Conservation (phyloP, 1,140 invertebrate genomes). For the Phortica variegata region DNA sequence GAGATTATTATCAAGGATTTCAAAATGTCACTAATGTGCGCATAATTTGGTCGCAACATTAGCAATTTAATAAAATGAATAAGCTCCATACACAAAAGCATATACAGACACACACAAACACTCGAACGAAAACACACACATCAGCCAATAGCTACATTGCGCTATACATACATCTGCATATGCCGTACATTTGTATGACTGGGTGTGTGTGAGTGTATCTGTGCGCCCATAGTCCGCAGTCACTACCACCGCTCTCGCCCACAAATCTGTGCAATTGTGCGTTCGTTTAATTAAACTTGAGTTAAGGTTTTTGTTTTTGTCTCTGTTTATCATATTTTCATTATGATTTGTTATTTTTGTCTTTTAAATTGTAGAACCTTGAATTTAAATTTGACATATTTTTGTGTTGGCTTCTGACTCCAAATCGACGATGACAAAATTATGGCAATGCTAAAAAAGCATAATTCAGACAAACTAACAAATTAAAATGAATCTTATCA, state of each 20-base stretch:
- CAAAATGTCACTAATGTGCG: too few species aligned
- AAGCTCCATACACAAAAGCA: slow-evolving; percentile 4
- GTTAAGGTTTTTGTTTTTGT: slow-evolving; percentile 2
- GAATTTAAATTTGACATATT: slow-evolving; percentile 13
- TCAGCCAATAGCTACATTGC: too few species aligned
- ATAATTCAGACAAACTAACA: too few species aligned
- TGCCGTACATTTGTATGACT: slow-evolving; percentile 14
- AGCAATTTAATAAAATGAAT: not conserved
- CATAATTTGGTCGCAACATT: too few species aligned
- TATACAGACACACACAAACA: slow-evolving; percentile 20
- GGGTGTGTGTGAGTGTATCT: slow-evolving; percentile 6
- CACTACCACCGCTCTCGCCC: slow-evolving; percentile 9
- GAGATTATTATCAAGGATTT: too few species aligned
- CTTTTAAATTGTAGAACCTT: slow-evolving; percentile 3
- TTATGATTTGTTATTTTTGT: too few species aligned
- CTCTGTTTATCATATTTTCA: too few species aligned
- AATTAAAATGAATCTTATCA: not conserved
- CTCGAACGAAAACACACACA: too few species aligned
- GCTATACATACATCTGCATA: slow-evolving; percentile 20
- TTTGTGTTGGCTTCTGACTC: too few species aligned
- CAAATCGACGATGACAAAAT: too few species aligned
- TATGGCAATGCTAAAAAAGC: too few species aligned
- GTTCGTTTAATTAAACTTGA: slow-evolving; percentile 38
- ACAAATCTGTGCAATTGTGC: slow-evolving; percentile 20
- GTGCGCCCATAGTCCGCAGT: not conserved